Conservation (phyloP, 2,888 invertebrate genomes). For the Barypeithes pellucidus region DNA sequence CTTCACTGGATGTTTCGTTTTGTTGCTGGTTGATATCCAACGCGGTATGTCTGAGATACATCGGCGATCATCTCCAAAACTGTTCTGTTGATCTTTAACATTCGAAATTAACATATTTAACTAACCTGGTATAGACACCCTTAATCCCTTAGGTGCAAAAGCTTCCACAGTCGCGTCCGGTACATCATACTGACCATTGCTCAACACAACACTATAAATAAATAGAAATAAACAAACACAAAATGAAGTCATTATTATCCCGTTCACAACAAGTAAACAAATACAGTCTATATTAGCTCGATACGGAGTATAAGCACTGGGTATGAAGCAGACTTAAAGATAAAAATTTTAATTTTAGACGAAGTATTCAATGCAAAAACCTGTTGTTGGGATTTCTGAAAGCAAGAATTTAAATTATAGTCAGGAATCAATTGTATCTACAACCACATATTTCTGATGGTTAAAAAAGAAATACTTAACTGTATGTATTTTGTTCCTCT, state of each 20-base stretch:
- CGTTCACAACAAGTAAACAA: no score
- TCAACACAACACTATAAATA: not conserved
- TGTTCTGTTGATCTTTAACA: no score
- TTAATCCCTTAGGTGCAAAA: slow-evolving; percentile 75
- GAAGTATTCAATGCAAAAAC: slow-evolving; percentile 1
- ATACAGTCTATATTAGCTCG: not conserved
- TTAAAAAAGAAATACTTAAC: no score
- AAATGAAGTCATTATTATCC: slow-evolving; percentile 11
- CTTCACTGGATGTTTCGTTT: no score
- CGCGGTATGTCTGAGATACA: no score
- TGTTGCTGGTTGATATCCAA: no score
- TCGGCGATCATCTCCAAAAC: no score
- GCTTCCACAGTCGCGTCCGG: slow-evolving; percentile 76
- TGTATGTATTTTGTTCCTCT: no score
- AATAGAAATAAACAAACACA: not conserved
- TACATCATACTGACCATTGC: slow-evolving; percentile 65
- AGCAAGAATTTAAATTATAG: not conserved
- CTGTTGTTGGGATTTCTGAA: slow-evolving; percentile 16
- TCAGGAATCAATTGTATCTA: not conserved
- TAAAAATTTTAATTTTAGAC: not conserved
- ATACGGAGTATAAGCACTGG: not conserved
- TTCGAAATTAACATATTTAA: no score
- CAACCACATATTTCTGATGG: no score
- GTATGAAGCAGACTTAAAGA: not conserved
- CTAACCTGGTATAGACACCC: slow-evolving; percentile 77